A percentile compares a stretch with the other conserved stretches of the same genome.
phyloP scores from a whole-genome alignment of 1,140 invertebrate genomes.

The Drosophila sulfurigaster region DNA sequence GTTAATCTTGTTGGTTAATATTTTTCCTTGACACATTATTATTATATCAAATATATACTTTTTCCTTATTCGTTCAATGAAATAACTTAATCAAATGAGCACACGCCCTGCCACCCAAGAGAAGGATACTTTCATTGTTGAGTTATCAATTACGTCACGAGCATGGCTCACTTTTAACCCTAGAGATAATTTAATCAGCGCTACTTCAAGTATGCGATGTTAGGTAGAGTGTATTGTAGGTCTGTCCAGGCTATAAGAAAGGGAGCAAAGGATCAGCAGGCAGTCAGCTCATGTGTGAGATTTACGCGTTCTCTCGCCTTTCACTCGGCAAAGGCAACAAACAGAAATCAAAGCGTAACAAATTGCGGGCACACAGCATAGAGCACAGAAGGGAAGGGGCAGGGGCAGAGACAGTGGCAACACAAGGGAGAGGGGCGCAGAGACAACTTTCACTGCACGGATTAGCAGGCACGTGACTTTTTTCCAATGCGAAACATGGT shows the following conservation, averaged over 20 bases:
- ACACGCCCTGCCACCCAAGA: constrained; percentile 23
- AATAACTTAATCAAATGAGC: constrained; percentile 41
- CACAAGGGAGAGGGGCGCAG: constrained; percentile 32
- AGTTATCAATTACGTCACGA: constrained; percentile 64
- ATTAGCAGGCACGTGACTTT: constrained; percentile 77
- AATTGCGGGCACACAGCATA: constrained; percentile 58
- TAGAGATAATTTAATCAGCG: constrained; percentile 73
- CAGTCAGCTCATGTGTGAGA: constrained; percentile 49
- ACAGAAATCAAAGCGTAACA: constrained; percentile 78
- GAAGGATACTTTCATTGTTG: constrained; percentile 8
- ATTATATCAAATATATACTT: too few species aligned
- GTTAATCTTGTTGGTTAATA: too few species aligned
- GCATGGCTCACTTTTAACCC: constrained; percentile 66
- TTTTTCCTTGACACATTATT: too few species aligned
- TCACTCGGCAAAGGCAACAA: constrained; percentile 50
- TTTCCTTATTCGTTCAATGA: not conserved
- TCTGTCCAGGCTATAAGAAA: constrained; percentile 66
- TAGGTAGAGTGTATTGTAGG: constrained; percentile 22
- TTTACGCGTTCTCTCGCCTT: constrained; percentile 55
- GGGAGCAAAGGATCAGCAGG: constrained; percentile 51
- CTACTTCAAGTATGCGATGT: constrained; percentile 65
- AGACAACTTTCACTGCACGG: constrained; percentile 66
- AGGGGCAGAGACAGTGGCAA: constrained; percentile 11
- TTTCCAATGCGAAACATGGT: constrained; percentile 49
- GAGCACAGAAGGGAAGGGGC: constrained; percentile 24